Evolutionary conservation across 2,113 vertebrate genomes (phyloP).

Genomic region (Eublepharis macularius): DNA sequence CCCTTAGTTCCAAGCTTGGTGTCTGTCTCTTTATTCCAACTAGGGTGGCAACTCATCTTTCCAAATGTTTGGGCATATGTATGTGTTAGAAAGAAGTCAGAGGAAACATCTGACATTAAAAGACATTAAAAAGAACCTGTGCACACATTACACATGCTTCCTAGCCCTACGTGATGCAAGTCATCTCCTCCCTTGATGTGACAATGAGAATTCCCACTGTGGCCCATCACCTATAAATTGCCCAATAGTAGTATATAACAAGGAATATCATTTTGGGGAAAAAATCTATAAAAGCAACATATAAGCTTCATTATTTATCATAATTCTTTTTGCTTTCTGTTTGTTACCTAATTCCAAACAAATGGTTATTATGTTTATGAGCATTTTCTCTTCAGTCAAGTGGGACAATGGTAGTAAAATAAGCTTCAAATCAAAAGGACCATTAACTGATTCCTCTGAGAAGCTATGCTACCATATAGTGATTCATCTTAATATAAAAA

Average conservation of each 20-base stretch:
- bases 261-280: neutral
- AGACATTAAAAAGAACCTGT: no score
- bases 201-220: neutral
- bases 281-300: neutral
- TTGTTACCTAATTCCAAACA: neutral
- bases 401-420: neutral
- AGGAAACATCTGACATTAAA: no score
- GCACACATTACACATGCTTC: no score
- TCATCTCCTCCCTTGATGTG: neutral
- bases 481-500: neutral
- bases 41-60: no score
- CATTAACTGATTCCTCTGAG: neutral
- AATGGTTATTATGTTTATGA: neutral
- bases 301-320: neutral
- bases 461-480: neutral
- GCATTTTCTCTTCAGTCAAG: neutral
- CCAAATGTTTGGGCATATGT: no score
- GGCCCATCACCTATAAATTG: neutral
- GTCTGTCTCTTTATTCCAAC: no score
- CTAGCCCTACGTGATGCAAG: no score
- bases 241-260: neutral
- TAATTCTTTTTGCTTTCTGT: neutral
- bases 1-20: no score
- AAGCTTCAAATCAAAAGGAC: neutral
- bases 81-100: no score